Percentiles rank a stretch among this genome's conserved stretches.
Conservation (phyloP, 2,888 invertebrate species). For the Acronicta aceris region DNA sequence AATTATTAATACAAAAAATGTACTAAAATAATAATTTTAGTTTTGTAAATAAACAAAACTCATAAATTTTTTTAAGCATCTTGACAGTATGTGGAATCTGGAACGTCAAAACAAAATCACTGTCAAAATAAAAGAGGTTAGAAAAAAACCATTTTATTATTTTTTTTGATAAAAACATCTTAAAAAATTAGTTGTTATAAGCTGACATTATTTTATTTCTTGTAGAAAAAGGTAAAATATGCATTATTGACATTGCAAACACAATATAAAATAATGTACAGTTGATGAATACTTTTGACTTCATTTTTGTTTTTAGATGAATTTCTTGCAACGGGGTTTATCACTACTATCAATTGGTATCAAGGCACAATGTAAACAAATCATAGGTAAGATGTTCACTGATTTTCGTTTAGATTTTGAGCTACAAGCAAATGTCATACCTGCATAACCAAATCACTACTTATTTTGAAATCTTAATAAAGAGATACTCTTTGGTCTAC, state of each 20-base stretch:
- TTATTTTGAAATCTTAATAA: too few species aligned
- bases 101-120: neutral
- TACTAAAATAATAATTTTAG: too few species aligned
- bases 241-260: too few species aligned
- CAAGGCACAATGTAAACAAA: constrained; percentile 70
- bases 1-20: too few species aligned
- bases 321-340: constrained; percentile 78
- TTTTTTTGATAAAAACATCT: constrained; percentile 13
- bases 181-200: constrained; percentile 35
- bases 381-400: constrained; percentile 65
- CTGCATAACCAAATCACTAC: neutral
- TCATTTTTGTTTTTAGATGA: constrained; percentile 76
- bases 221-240: constrained; percentile 33
- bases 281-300: neutral
- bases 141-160: constrained; percentile 23
- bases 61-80: too few species aligned
- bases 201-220: neutral
- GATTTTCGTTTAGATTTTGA: neutral
- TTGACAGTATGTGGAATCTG: neutral
- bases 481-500: too few species aligned
- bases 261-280: neutral
- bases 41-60: too few species aligned
- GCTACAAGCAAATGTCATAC: neutral
- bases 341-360: constrained; percentile 76
- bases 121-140: constrained; percentile 54